Conservation (phyloP, 2,888 invertebrate genomes). For the Xestia xanthographa region DNA sequence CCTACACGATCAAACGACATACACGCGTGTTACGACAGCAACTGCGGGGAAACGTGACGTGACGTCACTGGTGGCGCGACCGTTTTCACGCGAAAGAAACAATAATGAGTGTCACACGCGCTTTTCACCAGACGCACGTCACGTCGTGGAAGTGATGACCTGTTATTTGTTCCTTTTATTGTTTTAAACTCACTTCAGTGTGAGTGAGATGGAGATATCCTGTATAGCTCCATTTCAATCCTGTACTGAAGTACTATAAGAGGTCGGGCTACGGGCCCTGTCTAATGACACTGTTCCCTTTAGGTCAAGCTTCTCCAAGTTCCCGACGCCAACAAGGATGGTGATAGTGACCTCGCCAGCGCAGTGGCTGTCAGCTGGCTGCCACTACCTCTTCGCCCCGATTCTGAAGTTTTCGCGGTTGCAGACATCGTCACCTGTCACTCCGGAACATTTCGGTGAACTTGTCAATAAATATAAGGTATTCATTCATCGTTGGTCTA, state of each 20-base stretch:
- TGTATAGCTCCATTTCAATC: no score
- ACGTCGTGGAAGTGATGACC: no score
- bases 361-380: slow-evolving; percentile 78
- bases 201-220: no score
- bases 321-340: slow-evolving; percentile 73
- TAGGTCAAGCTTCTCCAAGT: slow-evolving; percentile 55
- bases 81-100: no score
- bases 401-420: slow-evolving; percentile 73
- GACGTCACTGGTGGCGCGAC: no score
- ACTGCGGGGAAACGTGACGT: no score
- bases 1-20: background rate
- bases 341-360: slow-evolving; percentile 72
- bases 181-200: background rate
- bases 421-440: slow-evolving; percentile 70
- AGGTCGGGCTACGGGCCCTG: background rate
- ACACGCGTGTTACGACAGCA: no score
- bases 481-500: background rate
- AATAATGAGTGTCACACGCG: no score
- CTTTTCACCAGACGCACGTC: no score
- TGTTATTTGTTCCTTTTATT: no score
- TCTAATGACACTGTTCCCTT: background rate
- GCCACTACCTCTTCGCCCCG: slow-evolving; percentile 68
- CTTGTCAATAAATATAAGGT: slow-evolving; percentile 77
- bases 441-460: slow-evolving; percentile 69
- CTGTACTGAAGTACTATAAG: background rate